These are phyloP conservation scores for Myotis myotis DNA, from an alignment of 2,797 vertebrate species.

Conservation along the genomic window DNA sequence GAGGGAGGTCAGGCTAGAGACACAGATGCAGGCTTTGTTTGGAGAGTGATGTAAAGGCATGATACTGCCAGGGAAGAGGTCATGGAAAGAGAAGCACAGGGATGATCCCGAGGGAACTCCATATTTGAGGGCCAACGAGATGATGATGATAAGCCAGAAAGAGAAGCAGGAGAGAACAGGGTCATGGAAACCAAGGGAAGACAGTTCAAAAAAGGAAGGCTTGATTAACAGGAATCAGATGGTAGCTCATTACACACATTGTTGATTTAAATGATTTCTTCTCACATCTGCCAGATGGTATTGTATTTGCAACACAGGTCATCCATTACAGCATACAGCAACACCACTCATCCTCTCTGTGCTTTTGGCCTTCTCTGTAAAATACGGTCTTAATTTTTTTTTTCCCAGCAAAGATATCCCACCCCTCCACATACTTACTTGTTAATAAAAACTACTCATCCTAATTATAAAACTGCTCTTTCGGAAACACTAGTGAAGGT, in stretches of 20 bases:
- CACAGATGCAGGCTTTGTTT: constrained; percentile 71
- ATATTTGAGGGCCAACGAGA: constrained; percentile 64
- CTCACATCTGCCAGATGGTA: constrained; percentile 63
- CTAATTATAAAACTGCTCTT: constrained; percentile 27
- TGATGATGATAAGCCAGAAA: constrained; percentile 60
- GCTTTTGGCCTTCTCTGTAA: neutral
- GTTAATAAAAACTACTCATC: constrained; percentile 29
- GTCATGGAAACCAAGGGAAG: constrained; percentile 54
- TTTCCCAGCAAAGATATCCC: neutral
- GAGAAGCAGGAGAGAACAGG: constrained; percentile 59
- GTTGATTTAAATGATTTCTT: constrained; percentile 69
- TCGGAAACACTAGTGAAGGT: neutral
- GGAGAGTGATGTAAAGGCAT: constrained; percentile 66
- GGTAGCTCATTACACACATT: constrained; percentile 49
- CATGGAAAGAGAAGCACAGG: constrained; percentile 71
- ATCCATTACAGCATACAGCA: constrained; percentile 39
- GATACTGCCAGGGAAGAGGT: constrained; percentile 69
- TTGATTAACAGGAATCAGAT: constrained; percentile 72
- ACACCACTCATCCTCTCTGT: neutral
- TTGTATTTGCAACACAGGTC: constrained; percentile 55
- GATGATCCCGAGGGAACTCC: constrained; percentile 59
- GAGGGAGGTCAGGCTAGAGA: constrained; percentile 58
- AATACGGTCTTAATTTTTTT: neutral
- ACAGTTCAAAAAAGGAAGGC: constrained; percentile 28
- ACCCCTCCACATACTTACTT: neutral